phyloP scores from a whole-genome alignment of 2,888 invertebrate species.

The Cataglyphis albicans region DNA sequence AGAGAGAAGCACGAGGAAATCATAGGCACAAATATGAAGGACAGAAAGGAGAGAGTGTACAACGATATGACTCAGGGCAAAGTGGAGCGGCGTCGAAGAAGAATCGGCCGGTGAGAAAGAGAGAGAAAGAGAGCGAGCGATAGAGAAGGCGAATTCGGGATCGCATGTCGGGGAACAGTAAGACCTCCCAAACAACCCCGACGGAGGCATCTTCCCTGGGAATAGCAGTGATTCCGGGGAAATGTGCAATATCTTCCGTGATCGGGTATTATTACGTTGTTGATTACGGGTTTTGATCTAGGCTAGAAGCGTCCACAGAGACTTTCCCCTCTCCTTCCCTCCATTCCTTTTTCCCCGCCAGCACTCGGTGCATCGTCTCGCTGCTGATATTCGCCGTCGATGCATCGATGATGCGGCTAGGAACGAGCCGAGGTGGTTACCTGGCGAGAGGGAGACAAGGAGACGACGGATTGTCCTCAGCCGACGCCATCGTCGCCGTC shows the following conservation, averaged over 20 bases:
- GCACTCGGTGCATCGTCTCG: constrained; percentile 22
- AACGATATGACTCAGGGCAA: constrained; percentile 58
- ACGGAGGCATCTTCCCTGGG: constrained; percentile 78
- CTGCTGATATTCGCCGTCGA: constrained; percentile 58
- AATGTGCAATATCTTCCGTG: constrained; percentile 85
- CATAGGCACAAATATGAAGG: background rate
- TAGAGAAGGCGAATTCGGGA: constrained; percentile 77
- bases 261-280: constrained; percentile 84
- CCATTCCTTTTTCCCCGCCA: background rate
- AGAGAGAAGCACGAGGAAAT: background rate
- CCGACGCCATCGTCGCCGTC: constrained; percentile 62
- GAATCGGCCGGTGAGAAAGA: constrained; percentile 8
- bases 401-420: constrained; percentile 41
- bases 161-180: constrained; percentile 85
- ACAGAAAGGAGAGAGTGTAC: constrained; percentile 15
- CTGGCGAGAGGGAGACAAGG: background rate
- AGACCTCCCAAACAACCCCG: constrained; percentile 78
- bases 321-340: constrained; percentile 18
- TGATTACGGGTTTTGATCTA: constrained; percentile 83
- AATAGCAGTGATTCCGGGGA: constrained; percentile 84
- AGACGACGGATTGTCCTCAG: constrained; percentile 53
- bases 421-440: constrained; percentile 4
- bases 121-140: constrained; percentile 15
- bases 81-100: constrained; percentile 56
- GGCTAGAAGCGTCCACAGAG: constrained; percentile 77